These are phyloP conservation scores for Drosophila antonietae DNA, from an alignment of 2,888 invertebrate species.

Conservation along the genomic window DNA sequence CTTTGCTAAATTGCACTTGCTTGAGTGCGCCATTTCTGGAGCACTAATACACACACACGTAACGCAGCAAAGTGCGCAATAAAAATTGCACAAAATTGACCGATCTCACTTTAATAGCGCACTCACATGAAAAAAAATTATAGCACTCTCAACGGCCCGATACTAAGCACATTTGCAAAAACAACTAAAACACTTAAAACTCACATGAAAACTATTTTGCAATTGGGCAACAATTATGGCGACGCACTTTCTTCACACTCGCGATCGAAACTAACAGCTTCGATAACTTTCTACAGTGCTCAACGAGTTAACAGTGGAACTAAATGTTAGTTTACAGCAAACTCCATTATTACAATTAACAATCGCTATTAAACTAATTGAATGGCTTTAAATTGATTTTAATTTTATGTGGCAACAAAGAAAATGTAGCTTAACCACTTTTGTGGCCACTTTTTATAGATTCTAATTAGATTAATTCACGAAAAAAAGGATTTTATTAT, in stretches of 20 bases:
- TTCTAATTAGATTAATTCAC: neutral
- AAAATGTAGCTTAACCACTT: neutral
- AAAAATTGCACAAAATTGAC: neutral
- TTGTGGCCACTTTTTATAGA: slow-evolving; percentile 6
- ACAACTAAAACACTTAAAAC: neutral
- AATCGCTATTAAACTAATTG: slow-evolving; percentile 1
- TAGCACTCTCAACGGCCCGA: neutral
- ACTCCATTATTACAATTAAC: neutral
- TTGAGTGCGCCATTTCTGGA: neutral
- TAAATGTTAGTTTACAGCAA: neutral
- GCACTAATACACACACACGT: neutral
- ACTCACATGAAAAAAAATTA: neutral
- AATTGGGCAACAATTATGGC: too few species aligned
- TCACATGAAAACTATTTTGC: neutral
- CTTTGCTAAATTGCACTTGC: neutral
- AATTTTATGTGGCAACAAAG: slow-evolving; percentile 8
- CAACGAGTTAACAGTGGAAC: slow-evolving; percentile 5
- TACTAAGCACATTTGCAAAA: neutral
- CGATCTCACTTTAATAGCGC: neutral
- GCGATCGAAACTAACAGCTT: neutral
- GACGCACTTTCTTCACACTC: neutral
- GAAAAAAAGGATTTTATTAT: neutral
- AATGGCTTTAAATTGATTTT: slow-evolving; percentile 7
- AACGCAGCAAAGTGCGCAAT: neutral
- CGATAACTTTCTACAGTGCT: neutral